Evolutionary conservation across 2,797 vertebrate genomes (phyloP).

Genomic region (Microhierax caerulescens): DNA sequence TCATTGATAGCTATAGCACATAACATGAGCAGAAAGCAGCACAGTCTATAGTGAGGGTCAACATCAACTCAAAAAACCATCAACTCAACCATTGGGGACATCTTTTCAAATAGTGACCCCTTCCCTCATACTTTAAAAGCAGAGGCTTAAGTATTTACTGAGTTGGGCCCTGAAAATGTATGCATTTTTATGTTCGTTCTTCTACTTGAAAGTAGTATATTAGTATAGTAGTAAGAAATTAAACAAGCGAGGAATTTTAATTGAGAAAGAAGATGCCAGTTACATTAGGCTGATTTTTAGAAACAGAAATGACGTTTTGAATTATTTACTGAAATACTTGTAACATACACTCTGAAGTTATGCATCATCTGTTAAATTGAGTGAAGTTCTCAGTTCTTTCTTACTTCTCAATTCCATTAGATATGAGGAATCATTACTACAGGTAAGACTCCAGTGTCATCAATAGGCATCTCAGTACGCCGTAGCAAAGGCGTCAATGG

Average conservation of each 20-base stretch:
- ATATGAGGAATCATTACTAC: neutral
- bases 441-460: neutral
- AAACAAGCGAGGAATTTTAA: neutral
- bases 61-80: neutral
- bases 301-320: neutral
- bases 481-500: neutral
- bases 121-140: neutral
- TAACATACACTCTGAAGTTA: neutral
- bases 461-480: neutral
- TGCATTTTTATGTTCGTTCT: neutral
- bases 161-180: neutral
- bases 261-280: neutral
- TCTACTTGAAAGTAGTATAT: neutral
- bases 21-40: neutral
- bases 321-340: slow-evolving; percentile 17
- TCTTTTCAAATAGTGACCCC: neutral
- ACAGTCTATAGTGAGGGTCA: neutral
- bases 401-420: neutral
- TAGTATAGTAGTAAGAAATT: neutral
- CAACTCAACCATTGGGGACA: fast-evolving
- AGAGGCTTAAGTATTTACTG: neutral
- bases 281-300: neutral
- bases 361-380: neutral
- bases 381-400: neutral
- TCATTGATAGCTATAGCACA: neutral